phyloP scores from a whole-genome alignment of 2,888 invertebrate species.

The Choristoneura rosaceana region DNA sequence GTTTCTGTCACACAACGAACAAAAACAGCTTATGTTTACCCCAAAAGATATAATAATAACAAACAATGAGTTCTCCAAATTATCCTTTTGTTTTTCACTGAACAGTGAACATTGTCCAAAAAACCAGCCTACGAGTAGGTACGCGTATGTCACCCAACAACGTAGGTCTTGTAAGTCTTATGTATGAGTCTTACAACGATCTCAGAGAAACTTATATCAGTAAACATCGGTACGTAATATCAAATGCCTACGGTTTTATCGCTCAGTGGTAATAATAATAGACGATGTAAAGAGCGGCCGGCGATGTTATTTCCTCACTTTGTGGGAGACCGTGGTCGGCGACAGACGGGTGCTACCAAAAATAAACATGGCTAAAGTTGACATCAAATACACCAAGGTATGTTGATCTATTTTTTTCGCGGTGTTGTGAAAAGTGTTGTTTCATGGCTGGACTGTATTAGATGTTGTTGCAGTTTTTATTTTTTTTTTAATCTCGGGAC shows the following conservation, averaged over 20 bases:
- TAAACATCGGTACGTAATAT: slow-evolving; percentile 6
- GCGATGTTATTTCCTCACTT: slow-evolving; percentile 35
- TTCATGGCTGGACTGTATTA: background rate
- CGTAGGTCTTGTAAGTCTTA: background rate
- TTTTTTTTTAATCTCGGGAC: background rate
- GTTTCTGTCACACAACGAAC: background rate
- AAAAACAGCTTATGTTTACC: background rate
- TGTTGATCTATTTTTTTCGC: background rate
- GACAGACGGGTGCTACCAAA: slow-evolving; percentile 51
- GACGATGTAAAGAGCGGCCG: background rate
- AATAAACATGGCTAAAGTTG: slow-evolving; percentile 20
- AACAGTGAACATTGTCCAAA: background rate
- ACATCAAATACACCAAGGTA: slow-evolving; percentile 25
- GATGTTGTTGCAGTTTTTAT: background rate
- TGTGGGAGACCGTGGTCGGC: slow-evolving; percentile 47
- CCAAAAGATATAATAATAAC: background rate
- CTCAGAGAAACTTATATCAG: background rate
- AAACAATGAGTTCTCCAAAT: background rate
- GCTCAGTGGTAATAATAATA: slow-evolving; percentile 11
- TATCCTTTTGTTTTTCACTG: background rate
- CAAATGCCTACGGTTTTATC: background rate
- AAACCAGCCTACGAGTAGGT: background rate
- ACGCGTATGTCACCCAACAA: background rate
- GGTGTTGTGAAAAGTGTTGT: background rate
- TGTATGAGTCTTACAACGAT: background rate